A percentile compares a stretch with the other conserved stretches of the same genome.
phyloP scores from a whole-genome alignment of 2,797 vertebrate genomes.

The Rhinophrynus dorsalis region DNA sequence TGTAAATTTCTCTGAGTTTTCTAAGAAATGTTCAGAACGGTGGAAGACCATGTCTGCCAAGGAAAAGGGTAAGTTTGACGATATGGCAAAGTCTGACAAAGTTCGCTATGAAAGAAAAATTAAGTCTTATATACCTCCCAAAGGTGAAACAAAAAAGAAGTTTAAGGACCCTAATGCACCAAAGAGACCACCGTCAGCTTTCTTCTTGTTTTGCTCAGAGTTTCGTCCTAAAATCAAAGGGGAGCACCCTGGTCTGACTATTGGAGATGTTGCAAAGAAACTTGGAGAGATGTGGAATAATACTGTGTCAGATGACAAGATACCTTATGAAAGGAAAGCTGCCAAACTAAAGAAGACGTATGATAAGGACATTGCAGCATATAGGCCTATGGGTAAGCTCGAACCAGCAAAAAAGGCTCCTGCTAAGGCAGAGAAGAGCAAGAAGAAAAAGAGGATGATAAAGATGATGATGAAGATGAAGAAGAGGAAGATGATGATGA shows the following conservation, averaged over 20 bases:
- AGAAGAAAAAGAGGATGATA: constrained; percentile 86
- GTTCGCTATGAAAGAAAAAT: too few relatives aligned
- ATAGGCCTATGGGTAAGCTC: constrained; percentile 90
- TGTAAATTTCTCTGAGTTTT: too few relatives aligned
- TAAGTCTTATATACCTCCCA: constrained; percentile 90
- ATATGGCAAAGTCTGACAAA: constrained; percentile 92
- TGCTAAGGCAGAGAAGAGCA: constrained; percentile 86
- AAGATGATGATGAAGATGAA: constrained; percentile 81
- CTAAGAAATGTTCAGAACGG: constrained; percentile 95
- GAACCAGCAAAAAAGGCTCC: constrained; percentile 82
- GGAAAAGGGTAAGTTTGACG: constrained; percentile 95
- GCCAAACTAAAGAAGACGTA: constrained; percentile 96
- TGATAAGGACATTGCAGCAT: constrained; percentile 94
- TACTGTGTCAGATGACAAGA: constrained; percentile 84
- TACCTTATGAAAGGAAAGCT: constrained; percentile 91
- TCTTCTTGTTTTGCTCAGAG: constrained; percentile 94
- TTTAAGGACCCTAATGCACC: constrained; percentile 96
- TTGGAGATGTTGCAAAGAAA: constrained; percentile 93
- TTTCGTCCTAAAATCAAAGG: constrained; percentile 91
- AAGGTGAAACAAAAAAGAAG: constrained; percentile 90
- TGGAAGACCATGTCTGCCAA: constrained; percentile 96
- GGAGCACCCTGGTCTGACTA: constrained; percentile 84
- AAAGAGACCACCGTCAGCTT: constrained; percentile 96
- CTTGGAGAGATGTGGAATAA: constrained; percentile 95
- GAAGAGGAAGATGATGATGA: constrained; percentile 78